Evolutionary conservation across 2,888 invertebrate species (phyloP).

Genomic region (Therioaphis trifolii): DNA sequence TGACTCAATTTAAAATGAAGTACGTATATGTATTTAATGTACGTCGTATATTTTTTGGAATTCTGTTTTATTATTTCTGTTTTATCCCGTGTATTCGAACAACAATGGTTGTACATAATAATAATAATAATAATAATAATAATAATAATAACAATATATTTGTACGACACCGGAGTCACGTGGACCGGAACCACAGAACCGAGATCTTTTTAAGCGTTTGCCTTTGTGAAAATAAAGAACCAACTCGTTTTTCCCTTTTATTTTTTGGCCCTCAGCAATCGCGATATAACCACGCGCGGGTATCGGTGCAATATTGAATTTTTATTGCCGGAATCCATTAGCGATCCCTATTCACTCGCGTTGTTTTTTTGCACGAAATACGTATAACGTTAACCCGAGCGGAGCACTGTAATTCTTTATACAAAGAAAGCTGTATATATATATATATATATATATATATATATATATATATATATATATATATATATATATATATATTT

Average conservation of each 20-base stretch:
- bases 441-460: too few relatives aligned
- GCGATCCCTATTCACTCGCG: conserved; percentile 61
- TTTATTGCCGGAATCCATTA: conserved; percentile 62
- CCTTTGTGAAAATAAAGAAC: conserved; percentile 50
- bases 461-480: too few relatives aligned
- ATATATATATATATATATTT: too few relatives aligned
- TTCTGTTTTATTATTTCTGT: conserved; percentile 23
- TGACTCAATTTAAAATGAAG: not conserved
- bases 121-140: too few relatives aligned
- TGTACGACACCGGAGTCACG: conserved; percentile 40
- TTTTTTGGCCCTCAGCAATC: conserved; percentile 36
- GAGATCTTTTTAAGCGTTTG: conserved; percentile 52
- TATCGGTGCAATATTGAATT: conserved; percentile 62
- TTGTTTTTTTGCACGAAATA: conserved; percentile 53
- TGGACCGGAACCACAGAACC: conserved; percentile 58
- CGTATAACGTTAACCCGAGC: conserved; percentile 22
- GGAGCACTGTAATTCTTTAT: conserved; percentile 48
- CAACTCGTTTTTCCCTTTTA: conserved; percentile 47
- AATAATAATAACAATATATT: conserved; percentile 45
- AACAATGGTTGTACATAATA: conserved; percentile 17
- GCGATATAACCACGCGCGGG: conserved; percentile 23
- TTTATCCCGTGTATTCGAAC: not conserved
- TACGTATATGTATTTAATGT: too few relatives aligned
- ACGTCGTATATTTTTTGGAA: not conserved
- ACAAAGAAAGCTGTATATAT: conserved; percentile 53